Evolutionary conservation across 2,797 vertebrate genomes (phyloP), one percentile per base, ranked within the genome.

Genomic region (Graptemys geographica): DNA sequence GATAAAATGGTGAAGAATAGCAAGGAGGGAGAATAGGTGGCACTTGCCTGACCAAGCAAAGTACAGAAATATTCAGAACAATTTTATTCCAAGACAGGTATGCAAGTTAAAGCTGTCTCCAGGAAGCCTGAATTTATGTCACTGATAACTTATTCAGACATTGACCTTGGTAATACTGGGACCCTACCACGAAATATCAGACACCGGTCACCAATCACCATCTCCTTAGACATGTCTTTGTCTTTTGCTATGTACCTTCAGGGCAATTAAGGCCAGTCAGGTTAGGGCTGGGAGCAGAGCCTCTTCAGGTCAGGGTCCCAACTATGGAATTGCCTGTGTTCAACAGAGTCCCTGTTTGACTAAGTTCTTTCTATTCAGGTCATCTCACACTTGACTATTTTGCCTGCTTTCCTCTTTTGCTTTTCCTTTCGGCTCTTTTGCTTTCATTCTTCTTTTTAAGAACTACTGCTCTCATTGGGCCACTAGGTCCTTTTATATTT

Each of bases 351-450:
- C 27, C 9, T 86, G 86, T 92, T 85, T 85, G 47, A 12, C 59
- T 74, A 59, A 85, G 65, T n/a, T 15, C 80, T 90, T 93, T 41
- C 19, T 37, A 13, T 27, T 88, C 79, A 85, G 12, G 57, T 88
- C 79, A 79, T 33, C 85, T 86, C 56, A 25, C 87, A 88, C 88
- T 82, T 94, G 56, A 94, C 21, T 95, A 5, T 90, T 88, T 90
- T 49, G 31, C 47, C 23, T 84, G 2, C 11, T 62, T 52, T 23
- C 69, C 19, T 15, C 19, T 72, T 55, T 37, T 18, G 28, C 74
- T 49, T 83, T 44, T 53, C 19, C 56, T 81, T 94, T 62, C 79
- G 56, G 11, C n/a, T 89, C 11, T 78, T 83, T 94, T 28, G 87
- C 37, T 51, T 25, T 90, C n/a, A 41, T 11, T 88, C 37, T 86